Evolutionary conservation across 2,888 invertebrate genomes (phyloP).

Genomic region (Acleris literana): DNA sequence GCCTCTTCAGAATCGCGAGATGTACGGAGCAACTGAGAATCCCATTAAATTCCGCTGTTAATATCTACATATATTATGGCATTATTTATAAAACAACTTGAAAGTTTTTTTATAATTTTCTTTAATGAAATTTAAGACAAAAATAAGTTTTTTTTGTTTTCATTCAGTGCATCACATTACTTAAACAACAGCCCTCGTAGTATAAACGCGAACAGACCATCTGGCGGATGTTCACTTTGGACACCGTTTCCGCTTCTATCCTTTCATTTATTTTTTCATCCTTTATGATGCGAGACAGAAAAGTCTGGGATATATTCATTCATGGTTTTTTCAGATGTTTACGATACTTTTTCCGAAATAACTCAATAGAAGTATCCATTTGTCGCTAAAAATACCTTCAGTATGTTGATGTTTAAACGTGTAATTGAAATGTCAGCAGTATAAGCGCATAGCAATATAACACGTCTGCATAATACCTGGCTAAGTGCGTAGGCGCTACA

Average conservation of each 20-base stretch:
- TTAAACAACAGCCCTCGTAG: conserved; percentile 27
- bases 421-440: conserved; percentile 1
- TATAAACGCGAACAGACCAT: conserved; percentile 62
- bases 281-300: conserved; percentile 66
- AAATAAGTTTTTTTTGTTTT: conserved; percentile 20
- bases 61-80: neutral
- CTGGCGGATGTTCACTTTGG: conserved; percentile 81
- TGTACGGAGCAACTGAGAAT: conserved; percentile 37
- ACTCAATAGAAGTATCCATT: conserved; percentile 29
- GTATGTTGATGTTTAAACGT: neutral
- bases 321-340: conserved; percentile 50
- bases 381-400: neutral
- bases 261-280: conserved; percentile 71
- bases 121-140: neutral
- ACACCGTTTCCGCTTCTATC: conserved; percentile 74
- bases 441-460: conserved; percentile 16
- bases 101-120: neutral
- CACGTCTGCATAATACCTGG: conserved; percentile 31
- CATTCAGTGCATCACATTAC: conserved; percentile 30
- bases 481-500: conserved; percentile 73
- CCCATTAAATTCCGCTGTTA: conserved; percentile 23
- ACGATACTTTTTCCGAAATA: conserved; percentile 25
- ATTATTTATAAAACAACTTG: too few relatives aligned
- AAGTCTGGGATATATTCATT: conserved; percentile 66
- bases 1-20: conserved; percentile 44